Conservation (phyloP, 2,888 invertebrate genomes). For the Mermis nigrescens region DNA sequence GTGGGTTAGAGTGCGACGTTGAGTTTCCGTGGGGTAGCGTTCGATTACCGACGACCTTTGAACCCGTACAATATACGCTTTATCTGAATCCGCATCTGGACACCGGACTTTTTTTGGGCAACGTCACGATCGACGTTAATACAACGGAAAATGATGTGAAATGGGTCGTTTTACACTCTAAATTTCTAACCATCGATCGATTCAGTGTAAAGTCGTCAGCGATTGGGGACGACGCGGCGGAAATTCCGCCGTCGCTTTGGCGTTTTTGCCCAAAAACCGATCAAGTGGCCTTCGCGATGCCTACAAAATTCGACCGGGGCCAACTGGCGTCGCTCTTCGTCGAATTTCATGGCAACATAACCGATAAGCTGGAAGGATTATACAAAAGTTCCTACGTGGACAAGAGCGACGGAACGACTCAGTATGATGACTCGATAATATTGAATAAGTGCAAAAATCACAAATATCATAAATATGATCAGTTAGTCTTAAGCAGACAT, state of each 20-base stretch:
- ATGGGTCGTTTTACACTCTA: not conserved
- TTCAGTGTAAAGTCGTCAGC: too few relatives aligned
- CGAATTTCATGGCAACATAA: not conserved
- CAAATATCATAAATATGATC: too few relatives aligned
- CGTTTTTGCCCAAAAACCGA: not conserved
- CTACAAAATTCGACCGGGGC: not conserved
- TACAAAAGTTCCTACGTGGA: not conserved
- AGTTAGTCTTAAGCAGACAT: too few relatives aligned
- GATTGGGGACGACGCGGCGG: not conserved
- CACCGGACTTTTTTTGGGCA: not conserved
- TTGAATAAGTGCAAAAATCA: too few relatives aligned
- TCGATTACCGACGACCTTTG: conserved; percentile 30
- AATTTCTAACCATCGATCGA: not conserved
- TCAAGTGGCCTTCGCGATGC: not conserved
- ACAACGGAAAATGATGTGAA: not conserved
- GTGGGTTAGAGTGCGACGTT: not conserved
- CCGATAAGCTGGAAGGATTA: not conserved
- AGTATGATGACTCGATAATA: too few relatives aligned
- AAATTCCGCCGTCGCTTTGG: not conserved
- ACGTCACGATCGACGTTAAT: not conserved
- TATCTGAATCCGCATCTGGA: conserved; percentile 21
- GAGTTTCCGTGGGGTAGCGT: conserved; percentile 32
- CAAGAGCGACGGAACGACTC: not conserved
- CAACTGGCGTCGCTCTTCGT: not conserved
- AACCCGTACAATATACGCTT: conserved; percentile 24